Percentiles rank a stretch among this genome's conserved stretches.
These are phyloP conservation scores for Hyles vespertilio DNA, from an alignment of 1,140 invertebrate genomes.

Conservation along the genomic window DNA sequence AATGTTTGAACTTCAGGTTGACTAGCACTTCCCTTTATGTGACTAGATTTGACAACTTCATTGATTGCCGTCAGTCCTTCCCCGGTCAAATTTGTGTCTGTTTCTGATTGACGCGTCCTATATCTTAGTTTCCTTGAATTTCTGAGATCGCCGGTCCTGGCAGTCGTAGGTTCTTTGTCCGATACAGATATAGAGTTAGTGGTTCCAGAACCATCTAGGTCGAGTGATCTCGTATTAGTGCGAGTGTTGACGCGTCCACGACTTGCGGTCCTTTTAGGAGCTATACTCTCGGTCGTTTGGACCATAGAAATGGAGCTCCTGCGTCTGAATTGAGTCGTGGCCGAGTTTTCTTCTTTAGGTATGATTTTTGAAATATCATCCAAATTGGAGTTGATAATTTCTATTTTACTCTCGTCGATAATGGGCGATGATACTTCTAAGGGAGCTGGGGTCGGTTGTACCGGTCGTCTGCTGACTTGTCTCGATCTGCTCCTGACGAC, in stretches of 20 bases:
- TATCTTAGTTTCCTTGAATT: conserved; percentile 59
- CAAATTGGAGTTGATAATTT: conserved; percentile 33
- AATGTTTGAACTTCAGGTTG: conserved; percentile 38
- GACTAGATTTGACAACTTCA: conserved; percentile 56
- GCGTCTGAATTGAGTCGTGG: conserved; percentile 45
- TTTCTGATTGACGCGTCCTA: conserved; percentile 52
- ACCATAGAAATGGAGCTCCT: conserved; percentile 35
- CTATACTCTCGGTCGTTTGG: conserved; percentile 31
- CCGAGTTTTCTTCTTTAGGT: conserved; percentile 32
- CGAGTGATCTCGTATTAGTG: conserved; percentile 38
- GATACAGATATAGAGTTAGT: conserved; percentile 48
- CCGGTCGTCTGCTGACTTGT: conserved; percentile 26
- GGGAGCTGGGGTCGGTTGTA: conserved; percentile 21
- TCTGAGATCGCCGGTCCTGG: conserved; percentile 45
- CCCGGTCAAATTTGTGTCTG: conserved; percentile 65
- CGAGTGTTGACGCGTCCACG: conserved; percentile 49
- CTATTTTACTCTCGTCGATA: conserved; percentile 38
- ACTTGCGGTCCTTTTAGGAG: conserved; percentile 20
- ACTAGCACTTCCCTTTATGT: conserved; percentile 52
- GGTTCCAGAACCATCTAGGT: conserved; percentile 57
- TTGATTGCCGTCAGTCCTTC: conserved; percentile 42
- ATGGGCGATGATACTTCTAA: conserved; percentile 27
- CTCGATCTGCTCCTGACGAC: conserved; percentile 37
- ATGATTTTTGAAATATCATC: conserved; percentile 41
- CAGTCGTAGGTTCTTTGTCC: conserved; percentile 49